Percentiles rank a stretch among this genome's conserved stretches.
Evolutionary conservation across 2,797 vertebrate genomes (phyloP).

Genomic region (Siniperca obscura): DNA sequence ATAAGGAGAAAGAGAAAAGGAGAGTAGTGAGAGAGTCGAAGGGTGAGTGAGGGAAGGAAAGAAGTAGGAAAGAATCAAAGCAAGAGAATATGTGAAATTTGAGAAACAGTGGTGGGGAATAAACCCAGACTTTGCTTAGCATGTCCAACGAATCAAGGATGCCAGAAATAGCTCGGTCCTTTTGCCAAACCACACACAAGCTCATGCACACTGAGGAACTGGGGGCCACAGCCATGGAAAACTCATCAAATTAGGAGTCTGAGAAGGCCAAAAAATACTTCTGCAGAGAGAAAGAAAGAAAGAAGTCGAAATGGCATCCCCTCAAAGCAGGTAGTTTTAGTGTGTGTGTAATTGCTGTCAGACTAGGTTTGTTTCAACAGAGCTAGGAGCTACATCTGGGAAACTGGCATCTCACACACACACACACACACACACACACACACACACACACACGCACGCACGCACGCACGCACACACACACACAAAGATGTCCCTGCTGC

Average conservation of each 20-base stretch:
- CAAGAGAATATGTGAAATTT: slow-evolving; percentile 48
- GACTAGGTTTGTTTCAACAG: slow-evolving; percentile 51
- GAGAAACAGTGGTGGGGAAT: slow-evolving; percentile 50
- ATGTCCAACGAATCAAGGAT: slow-evolving; percentile 48
- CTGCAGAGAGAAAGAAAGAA: slow-evolving; percentile 25
- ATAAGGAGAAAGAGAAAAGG: background rate
- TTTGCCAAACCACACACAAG: slow-evolving; percentile 62
- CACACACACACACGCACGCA: slow-evolving; percentile 45
- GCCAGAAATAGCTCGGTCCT: slow-evolving; percentile 61
- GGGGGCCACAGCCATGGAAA: slow-evolving; percentile 69
- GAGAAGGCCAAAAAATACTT: slow-evolving; percentile 45
- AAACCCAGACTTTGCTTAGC: slow-evolving; percentile 63
- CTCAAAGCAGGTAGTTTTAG: slow-evolving; percentile 49
- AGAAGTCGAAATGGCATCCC: slow-evolving; percentile 10
- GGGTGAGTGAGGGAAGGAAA: background rate
- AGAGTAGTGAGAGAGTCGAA: background rate
- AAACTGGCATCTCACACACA: slow-evolving; percentile 39
- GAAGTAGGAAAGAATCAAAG: background rate
- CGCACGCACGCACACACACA: slow-evolving; percentile 23
- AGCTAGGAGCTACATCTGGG: slow-evolving; percentile 38
- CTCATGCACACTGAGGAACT: slow-evolving; percentile 34
- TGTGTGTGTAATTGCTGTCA: slow-evolving; percentile 60
- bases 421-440: slow-evolving; percentile 21
- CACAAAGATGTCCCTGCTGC: slow-evolving; percentile 3
- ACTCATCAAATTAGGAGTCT: slow-evolving; percentile 68